Evolutionary conservation across 2,113 vertebrate genomes (phyloP).

Genomic region (Propithecus coquereli): DNA sequence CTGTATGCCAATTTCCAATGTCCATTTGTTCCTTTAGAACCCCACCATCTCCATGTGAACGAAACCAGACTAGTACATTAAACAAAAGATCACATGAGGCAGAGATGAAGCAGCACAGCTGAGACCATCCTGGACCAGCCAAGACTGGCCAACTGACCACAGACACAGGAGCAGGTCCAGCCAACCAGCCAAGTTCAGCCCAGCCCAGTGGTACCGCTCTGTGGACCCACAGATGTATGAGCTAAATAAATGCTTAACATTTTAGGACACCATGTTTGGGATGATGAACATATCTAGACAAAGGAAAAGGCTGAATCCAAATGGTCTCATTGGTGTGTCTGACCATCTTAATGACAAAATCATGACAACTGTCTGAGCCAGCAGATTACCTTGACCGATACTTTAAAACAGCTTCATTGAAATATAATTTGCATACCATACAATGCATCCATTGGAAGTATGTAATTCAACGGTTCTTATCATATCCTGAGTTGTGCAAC

Average conservation of each 20-base stretch:
- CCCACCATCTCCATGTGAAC: background rate
- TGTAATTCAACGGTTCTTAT: background rate
- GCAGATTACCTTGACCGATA: background rate
- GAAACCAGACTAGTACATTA: background rate
- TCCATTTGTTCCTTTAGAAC: background rate
- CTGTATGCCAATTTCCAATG: background rate
- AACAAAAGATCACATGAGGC: background rate
- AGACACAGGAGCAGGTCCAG: background rate
- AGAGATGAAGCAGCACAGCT: background rate
- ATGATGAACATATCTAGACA: background rate
- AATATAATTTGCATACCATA: background rate
- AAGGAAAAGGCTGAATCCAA: background rate
- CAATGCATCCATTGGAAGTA: background rate
- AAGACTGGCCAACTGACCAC: background rate
- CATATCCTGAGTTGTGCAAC: background rate
- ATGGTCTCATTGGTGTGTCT: background rate
- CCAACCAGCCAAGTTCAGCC: background rate
- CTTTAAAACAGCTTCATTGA: background rate
- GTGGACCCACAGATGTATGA: background rate
- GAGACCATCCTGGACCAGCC: background rate
- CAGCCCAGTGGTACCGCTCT: background rate
- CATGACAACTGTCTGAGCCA: background rate
- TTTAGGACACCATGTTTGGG: background rate
- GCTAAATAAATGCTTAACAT: background rate
- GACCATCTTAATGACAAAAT: background rate